These are phyloP conservation scores for Asobara japonica DNA, from an alignment of 1,140 invertebrate species.

Conservation along the genomic window DNA sequence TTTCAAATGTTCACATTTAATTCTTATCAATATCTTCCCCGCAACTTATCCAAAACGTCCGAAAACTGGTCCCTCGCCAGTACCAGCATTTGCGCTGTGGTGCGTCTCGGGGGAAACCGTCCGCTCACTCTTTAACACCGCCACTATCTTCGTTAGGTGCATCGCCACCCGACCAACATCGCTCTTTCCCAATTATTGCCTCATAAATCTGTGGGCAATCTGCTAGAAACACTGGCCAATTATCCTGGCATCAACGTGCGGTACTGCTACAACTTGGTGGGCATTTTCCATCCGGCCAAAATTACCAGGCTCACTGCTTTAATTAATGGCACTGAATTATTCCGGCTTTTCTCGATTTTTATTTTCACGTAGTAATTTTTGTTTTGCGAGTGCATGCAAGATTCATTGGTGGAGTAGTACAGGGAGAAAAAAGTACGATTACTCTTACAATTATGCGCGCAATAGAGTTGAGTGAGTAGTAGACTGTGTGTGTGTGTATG, in stretches of 20 bases:
- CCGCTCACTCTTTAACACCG: not conserved
- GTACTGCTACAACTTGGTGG: not conserved
- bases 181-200: constrained; percentile 50
- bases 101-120: not conserved
- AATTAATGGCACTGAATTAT: not conserved
- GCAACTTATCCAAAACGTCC: too few species aligned
- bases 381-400: too few species aligned
- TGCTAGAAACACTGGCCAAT: constrained; percentile 45
- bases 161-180: constrained; percentile 33
- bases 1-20: too few species aligned
- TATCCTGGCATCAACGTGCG: constrained; percentile 44
- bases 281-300: not conserved
- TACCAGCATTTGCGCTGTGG: not conserved
- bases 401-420: too few species aligned
- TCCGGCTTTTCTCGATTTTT: not conserved
- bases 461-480: too few species aligned
- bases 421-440: too few species aligned
- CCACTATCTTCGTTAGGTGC: not conserved
- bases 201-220: constrained; percentile 44
- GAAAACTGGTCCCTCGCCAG: too few species aligned
- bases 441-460: too few species aligned
- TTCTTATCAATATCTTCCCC: too few species aligned
- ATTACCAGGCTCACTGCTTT: not conserved
- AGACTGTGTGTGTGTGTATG: too few species aligned
- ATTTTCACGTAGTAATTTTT: too few species aligned